Percentiles rank a stretch among this genome's conserved stretches.
Evolutionary conservation across 2,113 vertebrate species (phyloP).

Genomic region (Protomyctophum bolini): DNA sequence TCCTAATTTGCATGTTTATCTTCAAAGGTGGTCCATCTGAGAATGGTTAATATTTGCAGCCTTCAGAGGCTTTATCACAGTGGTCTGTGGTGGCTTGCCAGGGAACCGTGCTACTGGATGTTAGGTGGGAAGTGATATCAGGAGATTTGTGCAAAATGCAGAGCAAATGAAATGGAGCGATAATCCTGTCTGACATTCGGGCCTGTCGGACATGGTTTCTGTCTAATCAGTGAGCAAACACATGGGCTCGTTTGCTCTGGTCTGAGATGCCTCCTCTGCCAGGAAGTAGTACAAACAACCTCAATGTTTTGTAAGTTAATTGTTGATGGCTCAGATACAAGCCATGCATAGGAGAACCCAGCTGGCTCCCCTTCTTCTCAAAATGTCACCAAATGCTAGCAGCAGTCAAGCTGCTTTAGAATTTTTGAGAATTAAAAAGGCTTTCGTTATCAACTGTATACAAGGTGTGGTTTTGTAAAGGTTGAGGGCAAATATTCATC

Average conservation of each 20-base stretch:
- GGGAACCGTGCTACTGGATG: constrained; percentile 23
- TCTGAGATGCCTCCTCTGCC: constrained; percentile 40
- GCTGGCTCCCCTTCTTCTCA: constrained; percentile 55
- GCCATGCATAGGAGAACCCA: constrained; percentile 40
- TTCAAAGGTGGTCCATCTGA: constrained; percentile 2
- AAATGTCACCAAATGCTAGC: constrained; percentile 70
- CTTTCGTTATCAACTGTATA: constrained; percentile 53
- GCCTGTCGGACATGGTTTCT: constrained; percentile 44
- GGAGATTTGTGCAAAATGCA: constrained; percentile 42
- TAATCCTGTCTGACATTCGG: constrained; percentile 67
- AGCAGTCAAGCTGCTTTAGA: constrained; percentile 48
- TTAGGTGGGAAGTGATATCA: constrained; percentile 45
- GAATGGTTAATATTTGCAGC: constrained; percentile 11
- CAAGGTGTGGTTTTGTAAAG: constrained; percentile 51
- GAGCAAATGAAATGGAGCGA: constrained; percentile 51
- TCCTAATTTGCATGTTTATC: constrained; percentile 24
- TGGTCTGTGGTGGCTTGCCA: constrained; percentile 13
- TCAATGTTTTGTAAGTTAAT: constrained; percentile 64
- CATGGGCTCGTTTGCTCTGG: constrained; percentile 50
- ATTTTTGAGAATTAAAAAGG: constrained; percentile 53
- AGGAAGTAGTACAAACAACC: constrained; percentile 64
- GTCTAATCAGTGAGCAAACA: constrained; percentile 70
- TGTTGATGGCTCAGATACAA: constrained; percentile 71
- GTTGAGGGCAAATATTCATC: constrained; percentile 46
- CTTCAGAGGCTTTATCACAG: constrained; percentile 28